Evolutionary conservation across 2,797 vertebrate species (phyloP).

Genomic region (Balearica regulorum): DNA sequence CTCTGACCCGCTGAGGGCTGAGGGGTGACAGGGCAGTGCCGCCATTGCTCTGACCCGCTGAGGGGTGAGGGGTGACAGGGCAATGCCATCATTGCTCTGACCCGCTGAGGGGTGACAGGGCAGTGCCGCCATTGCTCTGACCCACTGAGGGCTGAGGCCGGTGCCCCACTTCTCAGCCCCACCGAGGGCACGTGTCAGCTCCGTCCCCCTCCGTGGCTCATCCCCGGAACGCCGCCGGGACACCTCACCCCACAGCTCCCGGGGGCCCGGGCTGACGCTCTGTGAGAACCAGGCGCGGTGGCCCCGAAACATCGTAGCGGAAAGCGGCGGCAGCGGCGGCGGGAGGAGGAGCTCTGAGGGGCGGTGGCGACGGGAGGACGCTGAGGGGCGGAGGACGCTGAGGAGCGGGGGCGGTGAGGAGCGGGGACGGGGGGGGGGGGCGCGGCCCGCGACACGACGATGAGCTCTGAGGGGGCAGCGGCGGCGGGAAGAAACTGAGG

Average conservation of each 20-base stretch:
- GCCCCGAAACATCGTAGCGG: conserved; percentile 79
- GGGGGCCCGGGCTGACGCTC: conserved; percentile 73
- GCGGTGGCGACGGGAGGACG: neutral
- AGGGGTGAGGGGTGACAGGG: neutral
- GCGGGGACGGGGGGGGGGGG: neutral
- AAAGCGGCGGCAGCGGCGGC: neutral
- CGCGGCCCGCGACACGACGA: too few relatives aligned
- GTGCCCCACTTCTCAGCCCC: too few relatives aligned
- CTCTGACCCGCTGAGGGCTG: neutral
- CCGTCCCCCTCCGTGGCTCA: neutral
- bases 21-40: neutral
- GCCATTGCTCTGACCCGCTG: neutral
- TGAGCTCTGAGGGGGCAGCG: neutral
- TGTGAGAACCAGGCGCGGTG: conserved; percentile 87
- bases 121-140: neutral
- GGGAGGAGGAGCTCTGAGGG: neutral
- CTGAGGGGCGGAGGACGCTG: neutral
- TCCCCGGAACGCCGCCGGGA: fast-evolving
- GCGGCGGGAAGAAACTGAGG: neutral
- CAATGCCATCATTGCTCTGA: neutral
- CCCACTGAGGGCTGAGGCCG: neutral
- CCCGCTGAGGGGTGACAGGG: neutral
- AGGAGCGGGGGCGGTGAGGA: neutral
- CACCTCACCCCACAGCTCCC: conserved; percentile 86
- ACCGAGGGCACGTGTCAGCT: neutral